Percentiles rank a stretch among this genome's conserved stretches.
Evolutionary conservation across 2,797 vertebrate species (phyloP).

Genomic region (Corythornis leucogaster): DNA sequence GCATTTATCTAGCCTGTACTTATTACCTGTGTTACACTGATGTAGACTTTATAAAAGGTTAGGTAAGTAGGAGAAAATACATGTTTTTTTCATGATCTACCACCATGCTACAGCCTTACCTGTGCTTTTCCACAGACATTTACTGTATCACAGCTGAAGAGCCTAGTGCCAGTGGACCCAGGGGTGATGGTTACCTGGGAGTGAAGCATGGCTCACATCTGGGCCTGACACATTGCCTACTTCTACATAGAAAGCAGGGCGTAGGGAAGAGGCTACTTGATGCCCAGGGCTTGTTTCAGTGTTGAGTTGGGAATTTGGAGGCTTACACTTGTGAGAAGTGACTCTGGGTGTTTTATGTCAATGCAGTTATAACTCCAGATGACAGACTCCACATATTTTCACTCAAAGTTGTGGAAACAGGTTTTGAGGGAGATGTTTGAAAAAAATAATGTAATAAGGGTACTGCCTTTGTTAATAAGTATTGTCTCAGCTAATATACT

Average conservation of each 20-base stretch:
- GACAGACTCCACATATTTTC: neutral
- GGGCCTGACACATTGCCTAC: fast-evolving
- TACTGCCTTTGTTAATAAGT: neutral
- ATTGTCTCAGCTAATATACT: neutral
- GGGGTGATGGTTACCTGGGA: neutral
- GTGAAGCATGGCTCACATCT: neutral
- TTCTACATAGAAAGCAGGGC: neutral
- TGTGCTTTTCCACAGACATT: neutral
- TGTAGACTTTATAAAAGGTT: neutral
- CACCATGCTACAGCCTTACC: neutral
- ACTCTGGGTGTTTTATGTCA: neutral
- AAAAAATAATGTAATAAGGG: neutral
- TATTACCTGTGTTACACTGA: neutral
- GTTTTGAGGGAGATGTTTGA: neutral
- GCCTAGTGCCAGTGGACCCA: fast-evolving
- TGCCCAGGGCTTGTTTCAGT: neutral
- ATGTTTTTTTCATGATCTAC: neutral
- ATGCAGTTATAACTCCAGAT: neutral
- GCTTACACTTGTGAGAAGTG: neutral
- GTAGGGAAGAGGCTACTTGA: neutral
- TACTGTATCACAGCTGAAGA: neutral
- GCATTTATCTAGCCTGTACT: neutral
- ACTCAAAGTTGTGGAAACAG: neutral
- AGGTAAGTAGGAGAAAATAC: neutral
- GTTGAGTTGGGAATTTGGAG: neutral